A percentile compares a stretch with the other conserved stretches of the same genome.
Conservation (phyloP, 37 sponge, comb jelly and placozoan genomes). For the Geodia barretti region DNA sequence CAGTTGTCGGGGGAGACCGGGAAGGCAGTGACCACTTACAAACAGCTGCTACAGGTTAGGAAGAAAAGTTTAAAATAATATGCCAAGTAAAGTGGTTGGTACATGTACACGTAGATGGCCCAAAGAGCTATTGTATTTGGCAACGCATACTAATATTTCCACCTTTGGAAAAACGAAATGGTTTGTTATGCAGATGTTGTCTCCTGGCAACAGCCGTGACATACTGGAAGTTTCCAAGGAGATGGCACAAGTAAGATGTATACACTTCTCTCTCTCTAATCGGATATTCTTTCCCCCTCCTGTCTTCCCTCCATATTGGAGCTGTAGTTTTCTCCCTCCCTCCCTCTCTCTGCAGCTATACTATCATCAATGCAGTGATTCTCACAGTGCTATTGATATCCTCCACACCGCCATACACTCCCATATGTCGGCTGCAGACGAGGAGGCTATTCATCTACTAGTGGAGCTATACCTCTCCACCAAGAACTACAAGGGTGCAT, state of each 20-base stretch:
- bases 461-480: conserved; percentile 73
- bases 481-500: conserved; percentile 56
- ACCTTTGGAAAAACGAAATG: no score
- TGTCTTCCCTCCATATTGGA: no score
- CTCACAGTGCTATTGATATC: conserved; percentile 45
- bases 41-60: conserved; percentile 28
- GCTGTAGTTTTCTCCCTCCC: no score
- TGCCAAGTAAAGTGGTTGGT: no score
- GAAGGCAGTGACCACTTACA: conserved; percentile 65
- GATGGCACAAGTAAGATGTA: conserved; percentile 67
- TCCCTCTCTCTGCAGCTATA: conserved; percentile 43
- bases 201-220: conserved; percentile 15
- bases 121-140: no score
- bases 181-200: conserved; percentile 31
- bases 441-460: conserved; percentile 73
- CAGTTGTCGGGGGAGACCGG: conserved; percentile 28
- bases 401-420: conserved; percentile 27
- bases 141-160: no score
- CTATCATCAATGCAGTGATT: conserved; percentile 37
- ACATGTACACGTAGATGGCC: no score
- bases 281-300: no score
- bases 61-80: background rate
- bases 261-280: background rate
- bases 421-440: conserved; percentile 41
- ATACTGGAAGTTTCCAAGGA: conserved; percentile 62